phyloP scores from a whole-genome alignment of 1,140 invertebrate species.

The Trigoniulus corallinus region DNA sequence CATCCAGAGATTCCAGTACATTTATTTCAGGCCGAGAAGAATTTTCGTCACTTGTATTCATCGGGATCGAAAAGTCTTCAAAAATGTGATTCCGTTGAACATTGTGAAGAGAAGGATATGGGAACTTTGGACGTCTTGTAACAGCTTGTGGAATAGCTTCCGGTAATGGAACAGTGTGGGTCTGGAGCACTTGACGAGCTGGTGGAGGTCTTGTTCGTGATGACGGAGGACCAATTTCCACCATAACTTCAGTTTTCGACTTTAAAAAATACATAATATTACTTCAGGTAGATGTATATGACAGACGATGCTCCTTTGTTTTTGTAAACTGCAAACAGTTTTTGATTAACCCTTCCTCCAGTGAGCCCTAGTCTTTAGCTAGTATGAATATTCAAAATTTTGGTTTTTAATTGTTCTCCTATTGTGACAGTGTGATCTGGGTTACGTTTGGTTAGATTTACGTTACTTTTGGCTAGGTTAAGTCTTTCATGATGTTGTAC shows the following conservation, averaged over 20 bases:
- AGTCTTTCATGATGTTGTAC: no score
- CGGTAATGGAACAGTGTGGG: slow-evolving; percentile 1
- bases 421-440: no score
- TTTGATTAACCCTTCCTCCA: no score
- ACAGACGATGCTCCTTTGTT: background rate
- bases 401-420: no score
- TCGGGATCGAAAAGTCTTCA: background rate
- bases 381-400: no score
- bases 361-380: no score
- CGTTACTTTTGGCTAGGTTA: no score
- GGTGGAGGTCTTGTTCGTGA: slow-evolving; percentile 8
- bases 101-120: slow-evolving; percentile 11
- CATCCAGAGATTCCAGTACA: slow-evolving; percentile 4
- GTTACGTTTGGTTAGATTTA: no score
- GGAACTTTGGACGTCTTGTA: background rate
- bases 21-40: background rate
- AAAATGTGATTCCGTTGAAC: slow-evolving; percentile 11
- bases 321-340: no score
- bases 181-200: background rate
- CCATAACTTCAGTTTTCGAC: slow-evolving; percentile 51
- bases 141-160: slow-evolving; percentile 7
- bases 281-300: background rate
- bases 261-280: slow-evolving; percentile 21
- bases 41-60: background rate
- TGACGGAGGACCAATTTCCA: slow-evolving; percentile 19